Evolutionary conservation across 2,797 vertebrate genomes (phyloP).

Genomic region (Sebastolobus alascanus): DNA sequence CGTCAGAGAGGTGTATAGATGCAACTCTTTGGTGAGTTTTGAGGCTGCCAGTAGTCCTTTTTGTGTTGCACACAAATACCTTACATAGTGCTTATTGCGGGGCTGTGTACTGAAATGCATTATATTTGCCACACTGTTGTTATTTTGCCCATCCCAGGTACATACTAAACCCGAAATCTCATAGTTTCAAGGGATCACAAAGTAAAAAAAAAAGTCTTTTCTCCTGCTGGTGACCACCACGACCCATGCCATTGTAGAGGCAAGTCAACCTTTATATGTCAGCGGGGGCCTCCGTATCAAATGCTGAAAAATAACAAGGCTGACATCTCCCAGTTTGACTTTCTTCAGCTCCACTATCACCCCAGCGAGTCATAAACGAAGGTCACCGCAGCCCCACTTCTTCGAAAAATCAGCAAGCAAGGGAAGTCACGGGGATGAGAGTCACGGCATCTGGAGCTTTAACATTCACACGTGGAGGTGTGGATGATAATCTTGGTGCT

Average conservation of each 20-base stretch:
- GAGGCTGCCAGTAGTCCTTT: neutral
- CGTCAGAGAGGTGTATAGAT: neutral
- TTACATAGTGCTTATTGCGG: neutral
- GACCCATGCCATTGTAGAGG: constrained; percentile 89
- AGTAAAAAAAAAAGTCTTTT: neutral
- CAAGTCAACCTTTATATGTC: constrained; percentile 90
- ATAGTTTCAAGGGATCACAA: neutral
- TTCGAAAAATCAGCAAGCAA: constrained; percentile 66
- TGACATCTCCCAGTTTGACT: constrained; percentile 91
- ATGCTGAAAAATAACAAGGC: constrained; percentile 91
- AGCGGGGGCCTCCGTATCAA: constrained; percentile 89
- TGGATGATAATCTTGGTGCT: neutral
- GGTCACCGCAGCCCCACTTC: constrained; percentile 81
- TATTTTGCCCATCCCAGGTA: neutral
- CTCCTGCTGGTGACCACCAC: constrained; percentile 87
- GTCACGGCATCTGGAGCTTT: neutral
- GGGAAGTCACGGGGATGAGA: constrained; percentile 78
- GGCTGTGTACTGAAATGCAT: neutral
- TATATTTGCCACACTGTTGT: neutral
- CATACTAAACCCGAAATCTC: neutral
- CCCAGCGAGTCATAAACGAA: constrained; percentile 73
- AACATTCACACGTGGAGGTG: neutral
- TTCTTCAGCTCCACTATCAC: constrained; percentile 90
- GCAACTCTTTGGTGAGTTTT: neutral
- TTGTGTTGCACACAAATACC: neutral